These are phyloP conservation scores for Triplophysa dalaica DNA, from an alignment of 2,113 vertebrate genomes.

Conservation along the genomic window DNA sequence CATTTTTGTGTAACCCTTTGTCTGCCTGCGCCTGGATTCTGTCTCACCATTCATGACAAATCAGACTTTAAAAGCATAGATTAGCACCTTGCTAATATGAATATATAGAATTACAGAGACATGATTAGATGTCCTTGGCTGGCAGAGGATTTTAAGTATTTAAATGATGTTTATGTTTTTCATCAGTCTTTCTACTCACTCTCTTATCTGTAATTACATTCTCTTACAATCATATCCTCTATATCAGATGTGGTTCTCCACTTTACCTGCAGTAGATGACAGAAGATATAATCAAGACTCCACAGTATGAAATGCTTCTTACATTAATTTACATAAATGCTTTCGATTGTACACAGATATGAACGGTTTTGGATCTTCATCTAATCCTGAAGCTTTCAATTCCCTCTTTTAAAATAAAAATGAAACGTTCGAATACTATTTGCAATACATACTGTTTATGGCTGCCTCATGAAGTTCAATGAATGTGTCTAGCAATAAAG, in stretches of 20 bases:
- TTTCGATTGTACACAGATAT: constrained; percentile 5
- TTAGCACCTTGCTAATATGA: constrained; percentile 1
- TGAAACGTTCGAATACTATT: not conserved
- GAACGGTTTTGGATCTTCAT: not conserved
- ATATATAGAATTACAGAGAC: not conserved
- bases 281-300: not conserved
- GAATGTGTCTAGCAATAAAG: not conserved
- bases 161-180: constrained; percentile 7
- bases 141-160: not conserved
- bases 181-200: not conserved
- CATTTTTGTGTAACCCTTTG: too few species aligned
- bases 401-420: not conserved
- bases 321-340: constrained; percentile 10
- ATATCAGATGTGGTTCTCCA: constrained; percentile 4
- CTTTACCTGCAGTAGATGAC: constrained; percentile 18
- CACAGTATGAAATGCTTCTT: not conserved
- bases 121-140: constrained; percentile 9
- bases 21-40: too few species aligned
- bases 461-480: not conserved
- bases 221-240: constrained; percentile 1
- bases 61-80: not conserved
- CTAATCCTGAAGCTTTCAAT: not conserved
- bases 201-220: constrained; percentile 19
- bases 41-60: too few species aligned
- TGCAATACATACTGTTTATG: not conserved